A percentile compares a stretch with the other conserved stretches of the same genome.
Conservation (phyloP, 2,797 vertebrate species). For the Betta splendens region DNA sequence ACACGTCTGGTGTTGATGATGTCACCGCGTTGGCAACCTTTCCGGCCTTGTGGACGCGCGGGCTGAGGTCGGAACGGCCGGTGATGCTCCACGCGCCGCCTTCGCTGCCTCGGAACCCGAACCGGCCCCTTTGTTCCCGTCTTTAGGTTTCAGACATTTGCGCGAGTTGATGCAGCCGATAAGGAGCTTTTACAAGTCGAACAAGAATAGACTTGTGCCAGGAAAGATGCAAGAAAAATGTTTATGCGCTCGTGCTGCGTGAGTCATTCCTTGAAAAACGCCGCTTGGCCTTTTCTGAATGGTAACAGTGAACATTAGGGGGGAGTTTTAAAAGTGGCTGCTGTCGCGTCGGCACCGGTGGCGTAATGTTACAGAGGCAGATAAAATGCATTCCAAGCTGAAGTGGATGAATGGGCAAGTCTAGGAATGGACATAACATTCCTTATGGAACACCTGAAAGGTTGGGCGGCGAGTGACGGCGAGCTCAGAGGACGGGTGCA, state of each 20-base stretch:
- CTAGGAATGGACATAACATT: conserved; percentile 67
- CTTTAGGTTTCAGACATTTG: too few relatives aligned
- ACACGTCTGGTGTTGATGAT: conserved; percentile 79
- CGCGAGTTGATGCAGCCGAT: conserved; percentile 50
- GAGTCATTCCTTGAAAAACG: conserved; percentile 30
- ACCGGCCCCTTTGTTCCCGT: too few relatives aligned
- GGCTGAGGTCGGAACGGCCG: conserved; percentile 18
- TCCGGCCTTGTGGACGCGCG: conserved; percentile 49
- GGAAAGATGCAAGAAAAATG: conserved; percentile 17
- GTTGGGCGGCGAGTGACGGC: conserved; percentile 62
- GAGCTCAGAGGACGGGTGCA: conserved; percentile 71
- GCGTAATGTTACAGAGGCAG: conserved; percentile 14
- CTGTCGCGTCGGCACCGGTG: conserved; percentile 22
- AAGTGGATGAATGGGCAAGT: conserved; percentile 57
- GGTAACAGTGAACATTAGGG: conserved; percentile 8
- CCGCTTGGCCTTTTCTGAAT: conserved; percentile 16
- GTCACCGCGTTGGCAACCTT: conserved; percentile 74
- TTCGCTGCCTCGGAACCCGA: conserved; percentile 4
- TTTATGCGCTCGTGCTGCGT: conserved; percentile 13
- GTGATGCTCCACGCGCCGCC: background rate
- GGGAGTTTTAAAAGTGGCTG: conserved; percentile 21
- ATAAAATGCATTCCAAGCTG: conserved; percentile 54
- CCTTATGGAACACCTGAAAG: conserved; percentile 72
- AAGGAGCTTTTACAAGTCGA: conserved; percentile 42
- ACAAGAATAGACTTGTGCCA: conserved; percentile 64